phyloP scores from a whole-genome alignment of 2,797 vertebrate species.

The Myotis planiceps region DNA sequence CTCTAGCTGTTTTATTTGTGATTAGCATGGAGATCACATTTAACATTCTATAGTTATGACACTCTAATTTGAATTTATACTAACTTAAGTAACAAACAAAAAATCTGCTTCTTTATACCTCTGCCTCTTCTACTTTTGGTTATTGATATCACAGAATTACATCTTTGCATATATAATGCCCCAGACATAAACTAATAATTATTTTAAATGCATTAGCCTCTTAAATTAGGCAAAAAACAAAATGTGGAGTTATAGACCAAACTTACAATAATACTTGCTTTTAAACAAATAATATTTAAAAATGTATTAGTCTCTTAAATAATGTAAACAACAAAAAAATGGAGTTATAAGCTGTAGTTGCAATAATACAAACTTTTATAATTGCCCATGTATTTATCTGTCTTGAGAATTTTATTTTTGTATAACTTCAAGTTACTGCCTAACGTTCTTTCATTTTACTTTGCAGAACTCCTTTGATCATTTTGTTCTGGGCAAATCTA shows the following conservation, averaged over 20 bases:
- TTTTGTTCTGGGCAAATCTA: not conserved
- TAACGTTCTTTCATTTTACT: not conserved
- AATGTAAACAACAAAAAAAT: not conserved
- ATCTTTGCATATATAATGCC: not conserved
- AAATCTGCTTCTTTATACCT: not conserved
- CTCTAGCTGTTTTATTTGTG: not conserved
- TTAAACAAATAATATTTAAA: not conserved
- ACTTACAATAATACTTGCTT: not conserved
- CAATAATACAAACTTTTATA: not conserved
- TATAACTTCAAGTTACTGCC: not conserved
- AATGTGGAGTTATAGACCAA: not conserved
- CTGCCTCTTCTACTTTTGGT: not conserved
- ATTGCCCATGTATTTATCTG: not conserved
- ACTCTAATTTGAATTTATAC: not conserved
- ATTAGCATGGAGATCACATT: not conserved
- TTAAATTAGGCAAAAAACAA: not conserved
- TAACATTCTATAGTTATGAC: not conserved
- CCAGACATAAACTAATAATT: not conserved
- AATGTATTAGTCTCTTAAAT: not conserved
- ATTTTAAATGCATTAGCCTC: not conserved
- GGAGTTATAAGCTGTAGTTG: not conserved
- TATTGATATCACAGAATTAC: not conserved
- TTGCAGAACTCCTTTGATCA: not conserved
- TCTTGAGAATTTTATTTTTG: not conserved
- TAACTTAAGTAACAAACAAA: not conserved